These are phyloP conservation scores for Micronycteris hirsuta DNA, from an alignment of 2,113 vertebrate genomes.

Conservation along the genomic window DNA sequence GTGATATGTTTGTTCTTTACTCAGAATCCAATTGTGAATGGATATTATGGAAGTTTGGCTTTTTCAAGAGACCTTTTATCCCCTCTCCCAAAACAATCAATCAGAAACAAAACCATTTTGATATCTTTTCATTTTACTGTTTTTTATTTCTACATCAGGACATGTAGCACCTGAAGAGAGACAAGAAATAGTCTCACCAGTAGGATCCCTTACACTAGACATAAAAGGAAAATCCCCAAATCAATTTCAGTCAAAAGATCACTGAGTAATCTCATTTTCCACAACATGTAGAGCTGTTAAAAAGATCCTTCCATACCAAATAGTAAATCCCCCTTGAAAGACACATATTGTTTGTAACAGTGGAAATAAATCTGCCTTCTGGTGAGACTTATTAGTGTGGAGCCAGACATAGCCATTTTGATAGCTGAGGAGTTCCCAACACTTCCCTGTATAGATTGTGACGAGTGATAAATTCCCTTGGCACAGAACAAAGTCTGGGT, in stretches of 20 bases:
- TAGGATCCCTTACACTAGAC: background rate
- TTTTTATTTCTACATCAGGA: background rate
- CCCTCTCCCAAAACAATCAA: background rate
- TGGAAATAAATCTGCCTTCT: background rate
- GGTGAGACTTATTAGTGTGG: background rate
- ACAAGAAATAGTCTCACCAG: background rate
- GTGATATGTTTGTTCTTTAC: background rate
- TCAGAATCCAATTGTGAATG: background rate
- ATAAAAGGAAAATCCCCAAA: constrained; percentile 8
- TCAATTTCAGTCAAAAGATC: background rate
- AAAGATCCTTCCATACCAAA: background rate
- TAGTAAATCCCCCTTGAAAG: constrained; percentile 7
- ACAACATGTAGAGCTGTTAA: background rate
- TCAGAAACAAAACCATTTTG: background rate
- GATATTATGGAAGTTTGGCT: background rate
- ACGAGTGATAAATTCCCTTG: background rate
- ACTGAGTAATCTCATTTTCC: constrained; percentile 28
- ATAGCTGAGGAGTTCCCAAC: background rate
- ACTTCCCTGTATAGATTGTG: background rate
- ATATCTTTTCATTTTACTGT: background rate
- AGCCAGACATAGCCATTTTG: background rate
- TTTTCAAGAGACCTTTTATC: background rate
- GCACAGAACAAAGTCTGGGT: background rate
- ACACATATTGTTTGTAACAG: background rate
- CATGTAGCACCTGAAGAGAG: background rate